Evolutionary conservation across 2,888 invertebrate genomes (phyloP), one percentile per base, ranked within the genome.

Genomic region (Drosophila siamana): DNA sequence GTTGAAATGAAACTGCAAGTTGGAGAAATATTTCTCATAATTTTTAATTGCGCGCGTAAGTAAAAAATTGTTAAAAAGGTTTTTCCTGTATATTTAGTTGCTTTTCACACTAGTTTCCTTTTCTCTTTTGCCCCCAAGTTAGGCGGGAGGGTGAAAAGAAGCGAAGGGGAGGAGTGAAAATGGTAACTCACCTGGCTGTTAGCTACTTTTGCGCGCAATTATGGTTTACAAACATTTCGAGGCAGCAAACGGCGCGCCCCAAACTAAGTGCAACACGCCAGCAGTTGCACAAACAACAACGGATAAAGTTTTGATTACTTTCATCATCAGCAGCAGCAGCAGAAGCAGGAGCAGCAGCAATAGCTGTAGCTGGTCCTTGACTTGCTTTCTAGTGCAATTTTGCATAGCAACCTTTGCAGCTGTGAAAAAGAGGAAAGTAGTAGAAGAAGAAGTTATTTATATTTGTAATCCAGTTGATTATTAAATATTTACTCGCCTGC

Each of bases 281-380:
- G 60, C 71, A 82, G 77, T 70, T 71, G 75, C 87, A 85, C 65
- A 66, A 86, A 74, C 73, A 88, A 74, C 74, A 86, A 73, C 69
- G 67, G 56, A 48, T 70, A 54, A 88, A 80, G 65, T 74, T 83
- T 86, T 85, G 85, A 85, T 88, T 85, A 85, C 88, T 80, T 88
- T 75, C 73, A 75, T 66, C 85, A 86, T 74, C 40, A 57, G 59
- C 54, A 51, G 38, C 30, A 50, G 41, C 22, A n/a, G 40, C 15
- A 51, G 48, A 13, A 30, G 11, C 15, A 50, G 30, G 19, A 3
- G 19, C 3, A 19, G 19, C 19, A 36, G 22, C 26, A 36, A 19
- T 13, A 28, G 43, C 46, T 46, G 60, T 33, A 48, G 51, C 44
- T 15, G 61, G 61, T 77, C 54, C 74, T 73, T 63, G 63, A 56